Evolutionary conservation across 2,888 invertebrate genomes (phyloP).

Genomic region (Epinotia bilunana): DNA sequence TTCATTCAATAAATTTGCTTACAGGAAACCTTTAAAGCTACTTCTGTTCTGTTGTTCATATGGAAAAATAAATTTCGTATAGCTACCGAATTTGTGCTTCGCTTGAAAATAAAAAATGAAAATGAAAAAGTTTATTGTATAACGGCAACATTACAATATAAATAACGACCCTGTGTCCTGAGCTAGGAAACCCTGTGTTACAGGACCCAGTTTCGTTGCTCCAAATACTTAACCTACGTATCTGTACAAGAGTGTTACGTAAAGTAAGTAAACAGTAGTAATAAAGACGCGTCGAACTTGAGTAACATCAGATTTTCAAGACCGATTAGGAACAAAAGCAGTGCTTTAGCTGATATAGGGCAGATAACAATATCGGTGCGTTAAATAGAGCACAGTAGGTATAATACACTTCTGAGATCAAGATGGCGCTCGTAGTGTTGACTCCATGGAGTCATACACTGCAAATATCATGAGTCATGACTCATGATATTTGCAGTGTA

Average conservation of each 20-base stretch:
- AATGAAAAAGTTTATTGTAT: no score
- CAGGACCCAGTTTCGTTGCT: no score
- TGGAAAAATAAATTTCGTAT: constrained; percentile 20
- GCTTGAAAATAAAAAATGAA: no score
- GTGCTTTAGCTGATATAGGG: constrained; percentile 14
- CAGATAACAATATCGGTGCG: not conserved
- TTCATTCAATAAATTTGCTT: constrained; percentile 15
- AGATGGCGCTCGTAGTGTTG: not conserved
- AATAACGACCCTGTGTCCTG: no score
- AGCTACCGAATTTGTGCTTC: constrained; percentile 12
- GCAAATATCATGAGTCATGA: no score
- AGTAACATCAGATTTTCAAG: constrained; percentile 9
- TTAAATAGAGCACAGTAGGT: constrained; percentile 3
- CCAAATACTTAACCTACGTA: no score
- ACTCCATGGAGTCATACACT: no score
- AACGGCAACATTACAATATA: no score
- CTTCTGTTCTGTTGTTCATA: not conserved
- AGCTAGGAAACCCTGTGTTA: no score
- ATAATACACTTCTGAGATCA: constrained; percentile 5
- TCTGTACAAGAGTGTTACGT: no score
- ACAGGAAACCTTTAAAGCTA: not conserved
- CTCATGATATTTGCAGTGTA: not conserved
- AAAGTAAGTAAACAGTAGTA: constrained; percentile 6
- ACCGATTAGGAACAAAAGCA: constrained; percentile 17
- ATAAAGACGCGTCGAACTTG: constrained; percentile 6